A percentile compares a stretch with the other conserved stretches of the same genome.
phyloP scores from a whole-genome alignment of 1,140 invertebrate genomes.

The Atta colombica region DNA sequence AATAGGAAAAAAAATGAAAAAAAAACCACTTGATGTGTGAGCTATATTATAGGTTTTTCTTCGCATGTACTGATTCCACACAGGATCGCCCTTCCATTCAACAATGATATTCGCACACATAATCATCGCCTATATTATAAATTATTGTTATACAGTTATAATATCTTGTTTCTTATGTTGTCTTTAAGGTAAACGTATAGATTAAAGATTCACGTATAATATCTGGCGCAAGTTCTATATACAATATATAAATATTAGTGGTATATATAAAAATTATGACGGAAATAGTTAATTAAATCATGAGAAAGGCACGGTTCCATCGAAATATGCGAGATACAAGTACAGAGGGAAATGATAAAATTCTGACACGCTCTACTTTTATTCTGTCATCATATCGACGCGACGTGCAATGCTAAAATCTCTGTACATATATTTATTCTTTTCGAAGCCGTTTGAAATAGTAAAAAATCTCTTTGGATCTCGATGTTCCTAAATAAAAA shows the following conservation, averaged over 20 bases:
- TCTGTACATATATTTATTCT: not conserved
- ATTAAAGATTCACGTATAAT: not conserved
- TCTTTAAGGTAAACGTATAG: not conserved
- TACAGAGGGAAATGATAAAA: not conserved
- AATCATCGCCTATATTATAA: conserved; percentile 30
- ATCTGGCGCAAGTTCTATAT: no score
- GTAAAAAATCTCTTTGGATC: not conserved
- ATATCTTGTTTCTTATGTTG: not conserved
- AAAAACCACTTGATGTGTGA: conserved; percentile 45
- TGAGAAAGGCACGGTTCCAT: not conserved
- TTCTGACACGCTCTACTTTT: not conserved
- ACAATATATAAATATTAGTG: no score
- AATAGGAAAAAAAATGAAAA: conserved; percentile 31
- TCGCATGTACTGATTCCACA: conserved; percentile 56
- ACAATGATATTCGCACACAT: conserved; percentile 24
- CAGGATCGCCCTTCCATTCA: conserved; percentile 27
- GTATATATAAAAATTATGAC: not conserved
- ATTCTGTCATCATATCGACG: not conserved
- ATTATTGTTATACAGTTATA: conserved; percentile 13
- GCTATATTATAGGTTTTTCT: conserved; percentile 66
- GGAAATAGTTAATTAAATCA: not conserved
- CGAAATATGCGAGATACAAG: not conserved
- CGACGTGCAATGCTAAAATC: not conserved
- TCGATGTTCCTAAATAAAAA: not conserved
- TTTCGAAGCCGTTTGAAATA: not conserved